Base-by-base conservation (phyloP, 2,113 vertebrate species). In the Pogonocichla stellata region DNA sequence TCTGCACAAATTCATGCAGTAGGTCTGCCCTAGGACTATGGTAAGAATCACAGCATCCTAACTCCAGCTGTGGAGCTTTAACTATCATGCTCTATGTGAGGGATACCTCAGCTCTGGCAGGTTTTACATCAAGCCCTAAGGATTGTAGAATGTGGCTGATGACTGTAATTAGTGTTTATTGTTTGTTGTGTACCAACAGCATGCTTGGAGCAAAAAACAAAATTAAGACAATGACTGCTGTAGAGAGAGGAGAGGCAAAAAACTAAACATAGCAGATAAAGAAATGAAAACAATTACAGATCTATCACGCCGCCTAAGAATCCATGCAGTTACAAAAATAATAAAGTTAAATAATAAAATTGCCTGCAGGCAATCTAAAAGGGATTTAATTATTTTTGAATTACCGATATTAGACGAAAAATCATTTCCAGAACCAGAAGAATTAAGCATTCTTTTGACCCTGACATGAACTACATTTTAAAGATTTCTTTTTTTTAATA, bases 271-370 rank as follows among this genome's bases (percentile, higher is more conserved):
- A 56, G 18, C 45, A 94, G 92, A 94, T 43, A 95, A 92, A 95
- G 71, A 93, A 94, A 86, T 47, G 45, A 94, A 94, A 95, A 88
- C 74, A 95, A 90, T 95, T 94, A 91, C 74, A 90, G 47, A 45
- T 93, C 34, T 80, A 80, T 90, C 88, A 88, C 14, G 24, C 64
- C 90, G 93, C 33, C 29, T 95, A 83, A 86, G 90, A 93, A 90
- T 62, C 47, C 71, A 90, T 62, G 56, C 56, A 88, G 87, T 80
- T 88, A 90, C 50, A 91, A 93, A 94, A 91, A 95, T 77, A 93
- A 95, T 89, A 91, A 85, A 77, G 71, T 95, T 95, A 95, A 94
- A 94, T 92, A 95, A 92, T 94, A 94, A 95, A 93, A 70, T 82
- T 95, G 36, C 65, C 87, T 48, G 38, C 42, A 83, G 90, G 84